Evolutionary conservation across 2,113 vertebrate genomes (phyloP), one percentile per base, ranked within the genome.

Genomic region (Acrocephalus kingi): DNA sequence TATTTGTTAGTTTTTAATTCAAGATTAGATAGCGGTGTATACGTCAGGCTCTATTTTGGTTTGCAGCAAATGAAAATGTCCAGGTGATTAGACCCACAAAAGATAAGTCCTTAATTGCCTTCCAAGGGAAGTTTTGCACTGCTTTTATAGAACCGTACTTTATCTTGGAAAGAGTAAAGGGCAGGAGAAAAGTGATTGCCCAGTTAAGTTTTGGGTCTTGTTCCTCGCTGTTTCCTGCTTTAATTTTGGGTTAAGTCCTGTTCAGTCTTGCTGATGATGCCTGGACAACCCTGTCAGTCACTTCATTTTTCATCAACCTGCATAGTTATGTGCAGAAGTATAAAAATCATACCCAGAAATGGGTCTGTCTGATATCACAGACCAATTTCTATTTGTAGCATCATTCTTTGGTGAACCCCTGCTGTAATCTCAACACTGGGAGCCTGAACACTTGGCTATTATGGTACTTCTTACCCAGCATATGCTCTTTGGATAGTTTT

Each of bases 241-340:
- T 72, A 6, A 1, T 39, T 90, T 80, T 48, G 37, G 15, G 4
- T 68, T 12, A 45, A 56, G 15, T 58, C n/a, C 15, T 72, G 4
- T 45, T 82, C 52, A 51, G 43, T 85, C 45, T 59, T 87, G 61
- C 31, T 87, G n/a, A 6, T 48, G 27, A 5, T 62, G 27, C 13
- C 28, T 6, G 5, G 30, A n/a, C 17, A 37, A 0, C 10, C 6
- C 23, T 74, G 4, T 56, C 3, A 7, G 27, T 48, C 22, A 6
- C 18, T 59, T 17, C 0, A 2, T 55, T 84, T 46, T 51, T 87
- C 0, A 0, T 75, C 21, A 62, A 22, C 33, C 69, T 77, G 9
- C 5, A 3, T 43, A 13, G 9, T 72, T 78, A 35, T 8, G 11
- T 66, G 18, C n/a, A 35, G 39, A 62, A 49, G 10, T 30, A 17